Evolutionary conservation across 2,113 vertebrate species (phyloP).

Genomic region (Sylvietta virens): DNA sequence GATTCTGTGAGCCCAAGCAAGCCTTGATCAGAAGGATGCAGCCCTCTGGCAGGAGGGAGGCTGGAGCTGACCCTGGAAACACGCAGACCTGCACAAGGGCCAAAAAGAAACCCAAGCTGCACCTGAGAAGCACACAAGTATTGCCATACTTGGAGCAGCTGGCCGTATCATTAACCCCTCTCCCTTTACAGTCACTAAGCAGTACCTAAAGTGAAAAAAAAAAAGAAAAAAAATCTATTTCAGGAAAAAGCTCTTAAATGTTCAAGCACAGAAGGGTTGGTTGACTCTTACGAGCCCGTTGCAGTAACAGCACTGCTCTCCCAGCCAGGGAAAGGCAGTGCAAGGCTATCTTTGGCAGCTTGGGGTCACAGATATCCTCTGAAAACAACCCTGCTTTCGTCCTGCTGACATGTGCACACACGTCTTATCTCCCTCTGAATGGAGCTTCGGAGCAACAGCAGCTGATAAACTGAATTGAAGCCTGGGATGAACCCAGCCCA

Average conservation of each 20-base stretch:
- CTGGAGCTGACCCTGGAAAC: not conserved
- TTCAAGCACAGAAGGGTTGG: not conserved
- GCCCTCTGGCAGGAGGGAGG: not conserved
- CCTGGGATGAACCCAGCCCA: not conserved
- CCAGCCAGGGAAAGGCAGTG: not conserved
- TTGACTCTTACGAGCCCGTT: fast-evolving
- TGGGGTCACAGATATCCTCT: not conserved
- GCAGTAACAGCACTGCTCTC: not conserved
- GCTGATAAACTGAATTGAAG: not conserved
- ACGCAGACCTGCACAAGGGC: not conserved
- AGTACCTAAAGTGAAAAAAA: not conserved
- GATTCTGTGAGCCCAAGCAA: not conserved
- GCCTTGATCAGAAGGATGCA: not conserved
- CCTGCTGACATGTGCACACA: not conserved
- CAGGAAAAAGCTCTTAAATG: not conserved
- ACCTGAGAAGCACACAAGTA: not conserved
- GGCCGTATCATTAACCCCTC: not conserved
- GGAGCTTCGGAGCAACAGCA: not conserved
- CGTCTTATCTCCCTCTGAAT: not conserved
- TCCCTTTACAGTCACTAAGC: not conserved
- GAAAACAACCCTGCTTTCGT: not conserved
- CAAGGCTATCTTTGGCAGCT: not conserved
- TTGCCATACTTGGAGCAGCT: not conserved
- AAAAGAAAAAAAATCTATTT: not conserved
- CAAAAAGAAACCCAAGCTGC: not conserved